Evolutionary conservation across 2,888 invertebrate species (phyloP).

Genomic region (Lycaena phlaeas): DNA sequence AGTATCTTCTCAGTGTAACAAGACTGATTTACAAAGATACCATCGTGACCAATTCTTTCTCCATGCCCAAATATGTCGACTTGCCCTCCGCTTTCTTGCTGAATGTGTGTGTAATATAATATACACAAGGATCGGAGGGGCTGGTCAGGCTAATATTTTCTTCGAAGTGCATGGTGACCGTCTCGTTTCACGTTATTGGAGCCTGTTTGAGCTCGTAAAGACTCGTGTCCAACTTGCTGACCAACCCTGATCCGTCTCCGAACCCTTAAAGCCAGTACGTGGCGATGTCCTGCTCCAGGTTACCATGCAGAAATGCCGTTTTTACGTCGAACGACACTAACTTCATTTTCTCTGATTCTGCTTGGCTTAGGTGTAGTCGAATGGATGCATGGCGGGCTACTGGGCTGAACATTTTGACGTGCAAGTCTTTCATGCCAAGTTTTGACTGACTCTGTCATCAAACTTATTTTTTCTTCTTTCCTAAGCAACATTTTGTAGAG

Average conservation of each 20-base stretch:
- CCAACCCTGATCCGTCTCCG: neutral
- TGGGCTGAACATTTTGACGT: neutral
- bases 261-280: neutral
- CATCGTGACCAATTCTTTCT: too few species aligned
- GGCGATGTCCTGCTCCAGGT: neutral
- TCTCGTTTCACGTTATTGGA: too few species aligned
- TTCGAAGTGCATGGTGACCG: too few species aligned
- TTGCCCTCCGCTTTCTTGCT: too few species aligned
- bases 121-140: too few species aligned
- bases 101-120: too few species aligned
- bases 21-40: too few species aligned
- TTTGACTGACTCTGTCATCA: neutral
- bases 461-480: neutral
- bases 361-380: neutral
- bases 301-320: neutral
- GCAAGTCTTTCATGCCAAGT: neutral
- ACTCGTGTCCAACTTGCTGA: too few species aligned
- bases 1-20: too few species aligned
- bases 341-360: neutral
- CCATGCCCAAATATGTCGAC: too few species aligned
- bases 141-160: too few species aligned
- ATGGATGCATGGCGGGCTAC: neutral
- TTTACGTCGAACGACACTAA: neutral
- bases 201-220: too few species aligned
- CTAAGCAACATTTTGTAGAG: neutral